Conservation (phyloP, 1,140 invertebrate species). For the Stratiolaelaps scimitus region DNA sequence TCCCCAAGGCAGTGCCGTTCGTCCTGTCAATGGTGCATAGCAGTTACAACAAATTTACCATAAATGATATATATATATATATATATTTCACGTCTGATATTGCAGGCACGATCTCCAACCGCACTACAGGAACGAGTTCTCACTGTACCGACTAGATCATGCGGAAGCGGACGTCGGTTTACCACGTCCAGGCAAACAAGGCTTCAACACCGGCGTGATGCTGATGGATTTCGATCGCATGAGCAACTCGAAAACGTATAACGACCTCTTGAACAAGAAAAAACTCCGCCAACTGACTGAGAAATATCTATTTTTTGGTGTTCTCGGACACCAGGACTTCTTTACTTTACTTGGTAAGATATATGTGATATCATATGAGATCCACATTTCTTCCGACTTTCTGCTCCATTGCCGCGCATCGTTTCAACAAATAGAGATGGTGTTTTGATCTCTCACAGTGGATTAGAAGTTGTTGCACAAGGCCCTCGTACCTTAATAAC, state of each 20-base stretch:
- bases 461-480: too few relatives aligned
- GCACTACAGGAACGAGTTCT: conserved; percentile 62
- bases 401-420: too few relatives aligned
- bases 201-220: conserved; percentile 68
- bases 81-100: neutral
- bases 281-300: conserved; percentile 49
- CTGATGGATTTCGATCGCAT: conserved; percentile 58
- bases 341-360: conserved; percentile 54
- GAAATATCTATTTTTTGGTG: conserved; percentile 59
- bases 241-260: conserved; percentile 50
- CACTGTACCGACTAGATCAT: conserved; percentile 52
- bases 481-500: too few relatives aligned
- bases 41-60: neutral
- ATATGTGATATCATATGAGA: too few relatives aligned
- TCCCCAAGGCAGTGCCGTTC: too few relatives aligned
- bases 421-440: too few relatives aligned
- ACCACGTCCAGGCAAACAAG: conserved; percentile 44
- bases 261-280: conserved; percentile 47
- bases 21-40: too few relatives aligned
- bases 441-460: too few relatives aligned
- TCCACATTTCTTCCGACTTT: too few relatives aligned
- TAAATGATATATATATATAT: too few relatives aligned
- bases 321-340: conserved; percentile 76
- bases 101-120: conserved; percentile 55
- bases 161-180: conserved; percentile 51